Conservation (phyloP, 2,797 vertebrate species). For the Spinus pinus region DNA sequence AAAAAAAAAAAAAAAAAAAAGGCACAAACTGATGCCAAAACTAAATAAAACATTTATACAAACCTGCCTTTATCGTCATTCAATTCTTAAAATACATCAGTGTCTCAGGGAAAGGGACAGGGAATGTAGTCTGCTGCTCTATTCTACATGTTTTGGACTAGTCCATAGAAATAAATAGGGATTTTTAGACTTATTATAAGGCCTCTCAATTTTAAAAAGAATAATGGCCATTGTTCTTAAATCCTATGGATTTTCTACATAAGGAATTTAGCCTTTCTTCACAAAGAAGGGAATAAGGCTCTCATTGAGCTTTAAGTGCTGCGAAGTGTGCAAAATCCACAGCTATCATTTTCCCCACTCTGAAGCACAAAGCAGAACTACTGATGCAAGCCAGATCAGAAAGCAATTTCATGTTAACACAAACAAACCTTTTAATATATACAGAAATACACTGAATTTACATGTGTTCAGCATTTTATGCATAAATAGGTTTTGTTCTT, state of each 20-base stretch:
- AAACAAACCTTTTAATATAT: constrained; percentile 17
- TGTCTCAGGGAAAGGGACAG: not conserved
- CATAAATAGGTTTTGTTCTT: not conserved
- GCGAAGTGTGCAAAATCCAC: not conserved
- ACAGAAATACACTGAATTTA: not conserved
- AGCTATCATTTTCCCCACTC: not conserved
- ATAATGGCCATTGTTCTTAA: not conserved
- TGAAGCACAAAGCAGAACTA: not conserved
- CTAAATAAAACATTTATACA: not conserved
- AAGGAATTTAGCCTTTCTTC: not conserved
- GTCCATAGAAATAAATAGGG: not conserved
- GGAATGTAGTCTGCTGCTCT: not conserved
- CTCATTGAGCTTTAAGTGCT: not conserved
- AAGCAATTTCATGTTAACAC: constrained; percentile 6
- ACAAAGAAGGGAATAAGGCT: not conserved
- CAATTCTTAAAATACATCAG: not conserved
- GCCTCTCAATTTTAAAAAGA: not conserved
- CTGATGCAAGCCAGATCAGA: constrained; percentile 23
- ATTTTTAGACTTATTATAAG: not conserved
- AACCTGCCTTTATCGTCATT: not conserved
- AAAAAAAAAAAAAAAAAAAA: too few relatives aligned
- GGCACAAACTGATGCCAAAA: not conserved
- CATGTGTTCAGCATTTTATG: constrained; percentile 8
- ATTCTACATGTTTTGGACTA: not conserved
- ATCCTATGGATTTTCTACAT: not conserved